Evolutionary conservation across 2,113 vertebrate species (phyloP).

Genomic region (Lepus europaeus): DNA sequence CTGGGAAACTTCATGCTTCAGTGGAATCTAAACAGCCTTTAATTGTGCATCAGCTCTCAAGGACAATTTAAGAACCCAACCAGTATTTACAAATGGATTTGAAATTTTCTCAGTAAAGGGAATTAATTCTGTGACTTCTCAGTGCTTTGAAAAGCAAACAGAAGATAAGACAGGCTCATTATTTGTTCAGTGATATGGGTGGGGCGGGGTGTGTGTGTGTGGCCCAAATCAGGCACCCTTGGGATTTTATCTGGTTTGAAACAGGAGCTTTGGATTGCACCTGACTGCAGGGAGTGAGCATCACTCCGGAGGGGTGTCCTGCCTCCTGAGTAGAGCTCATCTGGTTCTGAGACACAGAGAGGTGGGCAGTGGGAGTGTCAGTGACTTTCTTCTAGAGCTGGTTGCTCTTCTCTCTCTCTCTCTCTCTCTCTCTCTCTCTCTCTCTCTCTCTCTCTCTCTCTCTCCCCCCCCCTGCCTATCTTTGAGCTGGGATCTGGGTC

Average conservation of each 20-base stretch:
- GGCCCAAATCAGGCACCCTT: slow-evolving; percentile 7
- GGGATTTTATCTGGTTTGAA: slow-evolving; percentile 31
- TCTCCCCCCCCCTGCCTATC: not conserved
- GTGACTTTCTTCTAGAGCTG: not conserved
- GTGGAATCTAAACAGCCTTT: slow-evolving; percentile 85
- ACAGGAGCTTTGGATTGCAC: not conserved
- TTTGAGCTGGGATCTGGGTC: not conserved
- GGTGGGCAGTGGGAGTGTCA: not conserved
- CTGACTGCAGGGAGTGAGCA: not conserved
- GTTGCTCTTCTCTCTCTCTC: not conserved
- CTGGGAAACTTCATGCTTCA: slow-evolving; percentile 84
- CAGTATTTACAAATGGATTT: slow-evolving; percentile 85
- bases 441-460: no score
- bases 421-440: no score
- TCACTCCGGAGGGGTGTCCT: not conserved
- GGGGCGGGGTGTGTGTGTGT: not conserved
- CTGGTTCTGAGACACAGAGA: not conserved
- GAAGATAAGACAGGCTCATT: slow-evolving; percentile 19
- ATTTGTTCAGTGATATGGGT: slow-evolving; percentile 36
- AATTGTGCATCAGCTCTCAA: slow-evolving; percentile 85
- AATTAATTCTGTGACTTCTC: slow-evolving; percentile 74
- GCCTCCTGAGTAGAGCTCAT: not conserved
- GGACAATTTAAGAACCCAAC: slow-evolving; percentile 77
- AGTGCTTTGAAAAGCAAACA: slow-evolving; percentile 67
- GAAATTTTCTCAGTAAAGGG: slow-evolving; percentile 74